These are phyloP conservation scores for Sturnira hondurensis DNA, from an alignment of 2,113 vertebrate species.

Conservation along the genomic window DNA sequence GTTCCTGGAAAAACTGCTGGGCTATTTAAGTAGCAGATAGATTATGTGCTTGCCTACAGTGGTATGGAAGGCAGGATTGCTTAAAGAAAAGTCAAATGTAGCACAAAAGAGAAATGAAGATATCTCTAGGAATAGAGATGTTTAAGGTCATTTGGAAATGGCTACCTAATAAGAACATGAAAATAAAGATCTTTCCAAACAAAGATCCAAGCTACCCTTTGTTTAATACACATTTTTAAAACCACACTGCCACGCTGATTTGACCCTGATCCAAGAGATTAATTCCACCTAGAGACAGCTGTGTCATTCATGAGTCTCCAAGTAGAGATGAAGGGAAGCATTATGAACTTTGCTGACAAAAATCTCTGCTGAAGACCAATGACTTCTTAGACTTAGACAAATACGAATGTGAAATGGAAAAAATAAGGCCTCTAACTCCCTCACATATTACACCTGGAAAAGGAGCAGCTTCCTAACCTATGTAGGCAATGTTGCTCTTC, in stretches of 20 bases:
- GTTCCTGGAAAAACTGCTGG: constrained; percentile 36
- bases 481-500: not conserved
- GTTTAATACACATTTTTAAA: not conserved
- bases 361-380: not conserved
- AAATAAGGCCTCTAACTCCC: not conserved
- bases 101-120: not conserved
- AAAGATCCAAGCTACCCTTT: not conserved
- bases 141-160: constrained; percentile 14
- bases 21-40: constrained; percentile 41
- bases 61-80: constrained; percentile 3
- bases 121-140: not conserved
- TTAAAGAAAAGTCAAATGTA: constrained; percentile 17
- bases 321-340: not conserved
- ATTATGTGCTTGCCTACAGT: constrained; percentile 11
- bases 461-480: not conserved
- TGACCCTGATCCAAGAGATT: not conserved
- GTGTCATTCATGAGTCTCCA: not conserved
- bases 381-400: not conserved
- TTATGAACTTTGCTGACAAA: not conserved
- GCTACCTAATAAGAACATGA: not conserved
- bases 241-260: not conserved
- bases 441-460: not conserved
- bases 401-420: not conserved
- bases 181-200: not conserved
- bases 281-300: not conserved